Evolutionary conservation across 1,140 invertebrate genomes (phyloP), one percentile per base, ranked within the genome.

Genomic region (Listronotus bonariensis): DNA sequence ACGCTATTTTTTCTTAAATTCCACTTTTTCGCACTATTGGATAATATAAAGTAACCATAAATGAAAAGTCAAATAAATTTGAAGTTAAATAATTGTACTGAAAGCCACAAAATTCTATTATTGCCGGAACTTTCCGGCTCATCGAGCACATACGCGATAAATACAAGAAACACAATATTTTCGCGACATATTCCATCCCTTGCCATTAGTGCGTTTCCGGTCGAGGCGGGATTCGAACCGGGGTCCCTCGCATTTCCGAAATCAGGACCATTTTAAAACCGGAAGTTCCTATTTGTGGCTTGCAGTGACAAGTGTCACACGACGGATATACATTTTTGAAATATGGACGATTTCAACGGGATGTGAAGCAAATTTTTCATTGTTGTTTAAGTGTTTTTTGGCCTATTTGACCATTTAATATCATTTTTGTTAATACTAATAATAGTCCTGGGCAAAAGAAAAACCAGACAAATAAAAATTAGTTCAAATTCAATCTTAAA

Each of bases 221-320:
- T 26, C 20, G 1, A 26, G 20, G 20, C 20, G 20, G 20, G 45
- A 56, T 56, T 56, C 53, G 53, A 52, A 32, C 49, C 32, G 31
- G 40, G 6, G 14, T 8, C 34, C n/a, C 58, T 42, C 58, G 14
- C 56, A n/a, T 46, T 58, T 58, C 56, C 56, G 56, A 32, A 14
- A 6, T 14, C 18, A 26, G 55, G 31, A n/a, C 10, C n/a, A 26
- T 52, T 61, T 61, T 61, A 61, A 61, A 61, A 42, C 59, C 59
- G 59, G 59, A 61, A 61, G 36, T 42, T 15, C 17, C 59, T 48
- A 61, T 61, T 61, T 61, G 59, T 20, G 48, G 59, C 31, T 52
- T 45, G 51, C 49, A 15, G 14, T 43, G 49, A 61, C 59, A 61
- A 61, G 48, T 61, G 59, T 61, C 59, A 53, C 46, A 34, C 10